These are phyloP conservation scores for Alviniconcha strummeri DNA, from an alignment of 2,888 invertebrate genomes.

Conservation along the genomic window DNA sequence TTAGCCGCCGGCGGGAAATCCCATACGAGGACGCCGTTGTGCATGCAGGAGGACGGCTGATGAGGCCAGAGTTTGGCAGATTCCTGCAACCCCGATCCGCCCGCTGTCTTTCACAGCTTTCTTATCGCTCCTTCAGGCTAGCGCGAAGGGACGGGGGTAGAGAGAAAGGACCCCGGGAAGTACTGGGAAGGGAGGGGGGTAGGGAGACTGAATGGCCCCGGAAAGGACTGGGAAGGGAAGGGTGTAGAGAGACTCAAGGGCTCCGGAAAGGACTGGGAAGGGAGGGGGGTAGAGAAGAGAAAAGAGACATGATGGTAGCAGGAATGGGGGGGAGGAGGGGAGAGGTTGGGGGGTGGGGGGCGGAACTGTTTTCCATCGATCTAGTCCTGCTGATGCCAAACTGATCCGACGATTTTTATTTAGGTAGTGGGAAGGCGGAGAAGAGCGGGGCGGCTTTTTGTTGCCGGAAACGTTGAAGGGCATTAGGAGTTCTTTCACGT, in stretches of 20 bases:
- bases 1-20: slow-evolving; percentile 34
- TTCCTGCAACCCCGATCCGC: background rate
- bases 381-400: background rate
- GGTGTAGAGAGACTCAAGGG: background rate
- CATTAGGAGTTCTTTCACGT: background rate
- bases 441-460: background rate
- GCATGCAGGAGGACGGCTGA: slow-evolving; percentile 20
- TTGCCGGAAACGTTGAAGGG: background rate
- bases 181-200: background rate
- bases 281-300: background rate
- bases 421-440: background rate
- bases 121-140: background rate
- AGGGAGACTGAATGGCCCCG: background rate
- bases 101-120: background rate
- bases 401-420: background rate
- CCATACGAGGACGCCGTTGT: slow-evolving; percentile 2
- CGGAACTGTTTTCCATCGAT: background rate
- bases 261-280: background rate
- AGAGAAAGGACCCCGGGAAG: background rate
- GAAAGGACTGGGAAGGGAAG: background rate
- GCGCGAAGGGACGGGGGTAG: background rate
- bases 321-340: background rate
- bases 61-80: background rate
- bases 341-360: background rate
- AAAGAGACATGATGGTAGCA: too few species aligned